Evolutionary conservation across 2,888 invertebrate genomes (phyloP).

Genomic region (Timema cristinae): DNA sequence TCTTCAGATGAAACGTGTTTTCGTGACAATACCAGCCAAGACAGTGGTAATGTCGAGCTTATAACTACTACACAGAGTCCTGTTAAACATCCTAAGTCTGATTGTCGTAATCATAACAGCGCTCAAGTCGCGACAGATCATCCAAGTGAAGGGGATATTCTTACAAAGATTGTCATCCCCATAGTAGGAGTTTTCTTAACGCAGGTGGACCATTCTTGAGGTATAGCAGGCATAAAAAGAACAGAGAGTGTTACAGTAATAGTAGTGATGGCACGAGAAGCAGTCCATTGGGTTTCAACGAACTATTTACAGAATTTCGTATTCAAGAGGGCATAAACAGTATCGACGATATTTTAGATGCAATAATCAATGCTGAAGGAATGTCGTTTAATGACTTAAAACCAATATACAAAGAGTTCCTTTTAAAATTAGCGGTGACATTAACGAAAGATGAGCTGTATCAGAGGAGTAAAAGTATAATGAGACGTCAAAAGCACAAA

Average conservation of each 20-base stretch:
- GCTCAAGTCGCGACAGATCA: too few relatives aligned
- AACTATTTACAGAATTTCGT: conserved; percentile 81
- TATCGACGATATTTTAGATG: conserved; percentile 80
- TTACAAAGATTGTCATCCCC: conserved; percentile 83
- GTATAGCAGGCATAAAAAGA: conserved; percentile 43
- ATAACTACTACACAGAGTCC: too few relatives aligned
- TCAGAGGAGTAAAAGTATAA: conserved; percentile 83
- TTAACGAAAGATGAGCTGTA: conserved; percentile 89
- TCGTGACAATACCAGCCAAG: too few relatives aligned
- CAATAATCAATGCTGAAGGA: conserved; percentile 86
- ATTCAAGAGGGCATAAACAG: conserved; percentile 84
- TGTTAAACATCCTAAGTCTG: too few relatives aligned
- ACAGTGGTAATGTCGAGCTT: too few relatives aligned
- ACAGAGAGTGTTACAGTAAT: neutral
- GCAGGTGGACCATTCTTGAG: conserved; percentile 67
- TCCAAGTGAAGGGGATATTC: conserved; percentile 59
- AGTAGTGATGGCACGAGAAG: conserved; percentile 52
- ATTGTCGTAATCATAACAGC: too few relatives aligned
- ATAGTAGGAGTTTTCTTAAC: conserved; percentile 81
- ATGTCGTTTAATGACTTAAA: conserved; percentile 92
- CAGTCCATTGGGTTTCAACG: conserved; percentile 80
- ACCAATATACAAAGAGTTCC: conserved; percentile 86
- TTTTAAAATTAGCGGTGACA: conserved; percentile 80
- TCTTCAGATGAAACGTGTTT: too few relatives aligned
- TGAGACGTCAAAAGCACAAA: conserved; percentile 77